Base-by-base conservation (phyloP, 1,140 invertebrate genomes). In the Contarinia nasturtii region DNA sequence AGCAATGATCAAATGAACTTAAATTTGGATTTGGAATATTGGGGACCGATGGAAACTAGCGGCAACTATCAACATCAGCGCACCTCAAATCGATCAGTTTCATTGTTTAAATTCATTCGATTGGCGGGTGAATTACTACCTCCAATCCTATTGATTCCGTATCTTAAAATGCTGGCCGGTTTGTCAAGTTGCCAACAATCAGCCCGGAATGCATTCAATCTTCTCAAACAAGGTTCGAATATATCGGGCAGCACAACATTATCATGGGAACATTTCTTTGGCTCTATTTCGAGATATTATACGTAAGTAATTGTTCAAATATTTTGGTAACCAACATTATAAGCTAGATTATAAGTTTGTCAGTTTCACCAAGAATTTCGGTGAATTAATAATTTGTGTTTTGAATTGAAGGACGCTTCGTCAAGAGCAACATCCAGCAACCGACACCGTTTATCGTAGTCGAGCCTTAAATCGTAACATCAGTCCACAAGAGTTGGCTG, bases 251-350 rank as follows among this genome's bases (percentile, higher is more conserved):
- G 66, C 19, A 66, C 64, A 40, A 71, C 71, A 3, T 65, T 89
- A 14, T 85, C 82, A 0, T 88, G 86, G 82, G 84, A 91, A 57
- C 86, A 91, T 57, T 88, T 95, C 58, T 91, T 95, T 54, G 72
- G 70, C 7, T 87, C 88, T 0, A 69, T 96, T 36, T 74, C 76
- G 47, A 76, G 81, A 51, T 94, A 85, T 54, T 79, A 79, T 54
- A 69, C 63, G 69, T 73, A 51, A 58, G 59, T 55, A n/a, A n/a
- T n/a, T n/a, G n/a, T n/a, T n/a, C n/a, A 12, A 2, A 7, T 8
- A 7, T 8, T 14, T 7, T 34, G 14, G 7, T 34, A 34, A 14
- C 14, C 7, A 8, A 14, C 7, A 8, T 7, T 8, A 34, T 8
- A 34, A 34, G 33, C 7, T 34, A 14, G 7, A 34, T 34, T 34